phyloP scores from a whole-genome alignment of 2,888 invertebrate genomes.

The Tortricodes alternella region DNA sequence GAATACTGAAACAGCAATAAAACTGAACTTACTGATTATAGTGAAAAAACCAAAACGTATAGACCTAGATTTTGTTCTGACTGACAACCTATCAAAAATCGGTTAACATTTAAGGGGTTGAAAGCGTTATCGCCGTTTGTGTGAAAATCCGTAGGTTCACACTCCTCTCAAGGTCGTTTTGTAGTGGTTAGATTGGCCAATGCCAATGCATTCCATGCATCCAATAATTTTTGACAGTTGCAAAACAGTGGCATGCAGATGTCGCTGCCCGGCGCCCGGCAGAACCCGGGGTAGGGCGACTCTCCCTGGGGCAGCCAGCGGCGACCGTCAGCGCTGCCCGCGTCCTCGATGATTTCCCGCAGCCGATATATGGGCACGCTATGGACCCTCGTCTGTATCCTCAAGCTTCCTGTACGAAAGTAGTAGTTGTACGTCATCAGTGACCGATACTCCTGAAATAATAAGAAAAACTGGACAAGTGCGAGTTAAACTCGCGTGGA shows the following conservation, averaged over 20 bases:
- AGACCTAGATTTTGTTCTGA: no score
- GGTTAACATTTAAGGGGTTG: no score
- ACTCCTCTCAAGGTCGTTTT: no score
- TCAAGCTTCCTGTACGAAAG: conserved; percentile 57
- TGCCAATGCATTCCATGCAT: conserved; percentile 49
- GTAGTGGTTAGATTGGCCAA: no score
- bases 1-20: no score
- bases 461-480: no score
- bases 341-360: conserved; percentile 35
- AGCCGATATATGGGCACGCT: conserved; percentile 41
- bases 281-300: conserved; percentile 70
- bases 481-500: no score
- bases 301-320: conserved; percentile 60
- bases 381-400: conserved; percentile 41
- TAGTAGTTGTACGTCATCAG: conserved; percentile 56
- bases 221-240: conserved; percentile 54
- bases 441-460: conserved; percentile 53
- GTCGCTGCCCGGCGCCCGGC: conserved; percentile 59
- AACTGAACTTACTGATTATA: no score
- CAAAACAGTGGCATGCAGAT: conserved; percentile 58
- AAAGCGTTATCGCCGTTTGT: no score
- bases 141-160: no score
- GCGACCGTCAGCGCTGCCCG: conserved; percentile 32
- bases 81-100: no score
- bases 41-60: no score